Evolutionary conservation across 2,888 invertebrate species (phyloP).

Genomic region (Hofmannophila pseudospretella): DNA sequence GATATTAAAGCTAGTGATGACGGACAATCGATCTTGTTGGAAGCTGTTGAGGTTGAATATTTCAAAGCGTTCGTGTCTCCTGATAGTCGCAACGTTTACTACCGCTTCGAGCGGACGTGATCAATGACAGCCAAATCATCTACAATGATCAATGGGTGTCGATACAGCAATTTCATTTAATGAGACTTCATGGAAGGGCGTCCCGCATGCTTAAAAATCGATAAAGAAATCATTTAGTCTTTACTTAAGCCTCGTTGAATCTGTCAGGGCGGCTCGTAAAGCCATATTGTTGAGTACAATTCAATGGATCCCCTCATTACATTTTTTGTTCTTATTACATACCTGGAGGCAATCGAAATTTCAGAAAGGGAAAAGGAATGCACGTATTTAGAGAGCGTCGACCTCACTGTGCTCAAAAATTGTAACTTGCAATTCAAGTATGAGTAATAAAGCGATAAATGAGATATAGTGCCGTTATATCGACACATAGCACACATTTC

Average conservation of each 20-base stretch:
- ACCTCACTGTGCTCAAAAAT: constrained; percentile 33
- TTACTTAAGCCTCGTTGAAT: constrained; percentile 39
- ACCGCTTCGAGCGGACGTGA: constrained; percentile 24
- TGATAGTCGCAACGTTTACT: not conserved
- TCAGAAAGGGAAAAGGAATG: constrained; percentile 46
- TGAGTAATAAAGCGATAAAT: no score
- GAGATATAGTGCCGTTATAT: no score
- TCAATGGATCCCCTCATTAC: constrained; percentile 40
- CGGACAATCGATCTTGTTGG: not conserved
- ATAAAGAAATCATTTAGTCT: constrained; percentile 42
- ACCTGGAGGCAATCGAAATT: constrained; percentile 43
- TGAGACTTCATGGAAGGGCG: constrained; percentile 47
- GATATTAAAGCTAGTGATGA: not conserved
- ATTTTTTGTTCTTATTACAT: constrained; percentile 41
- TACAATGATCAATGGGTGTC: constrained; percentile 42
- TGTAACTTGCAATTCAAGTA: constrained; percentile 16
- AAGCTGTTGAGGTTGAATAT: not conserved
- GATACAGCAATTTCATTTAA: constrained; percentile 51
- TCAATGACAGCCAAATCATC: constrained; percentile 51
- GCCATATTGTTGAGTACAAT: constrained; percentile 39
- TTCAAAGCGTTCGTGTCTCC: not conserved
- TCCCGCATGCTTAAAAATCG: constrained; percentile 48
- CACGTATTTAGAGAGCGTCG: constrained; percentile 42
- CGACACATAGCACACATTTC: no score
- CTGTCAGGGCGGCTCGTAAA: constrained; percentile 39